A percentile compares a stretch with the other conserved stretches of the same genome.
phyloP scores from a whole-genome alignment of 2,888 invertebrate species.

The Drosophila recens region DNA sequence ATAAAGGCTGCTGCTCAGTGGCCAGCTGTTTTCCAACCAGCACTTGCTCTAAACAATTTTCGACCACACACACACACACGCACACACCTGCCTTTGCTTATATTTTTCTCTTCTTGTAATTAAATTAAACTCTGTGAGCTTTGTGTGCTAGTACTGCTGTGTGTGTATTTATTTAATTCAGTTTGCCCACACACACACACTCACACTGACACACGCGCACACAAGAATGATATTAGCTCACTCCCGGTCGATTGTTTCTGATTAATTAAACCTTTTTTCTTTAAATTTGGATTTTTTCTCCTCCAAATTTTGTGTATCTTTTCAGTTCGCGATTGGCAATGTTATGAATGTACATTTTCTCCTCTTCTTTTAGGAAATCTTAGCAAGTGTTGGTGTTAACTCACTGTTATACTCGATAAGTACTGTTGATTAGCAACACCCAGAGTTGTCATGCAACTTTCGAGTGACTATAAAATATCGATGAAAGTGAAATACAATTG shows the following conservation, averaged over 20 bases:
- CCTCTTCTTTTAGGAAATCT: slow-evolving; percentile 49
- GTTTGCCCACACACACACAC: slow-evolving; percentile 58
- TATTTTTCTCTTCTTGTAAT: slow-evolving; percentile 54
- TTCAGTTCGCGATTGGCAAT: slow-evolving; percentile 68
- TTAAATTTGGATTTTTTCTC: slow-evolving; percentile 36
- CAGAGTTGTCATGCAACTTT: slow-evolving; percentile 2
- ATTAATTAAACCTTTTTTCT: slow-evolving; percentile 24
- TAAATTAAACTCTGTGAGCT: slow-evolving; percentile 63
- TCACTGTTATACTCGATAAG: slow-evolving; percentile 36
- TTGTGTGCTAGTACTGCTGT: slow-evolving; percentile 58
- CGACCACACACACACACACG: slow-evolving; percentile 31
- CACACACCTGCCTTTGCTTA: slow-evolving; percentile 43
- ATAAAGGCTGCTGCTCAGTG: slow-evolving; percentile 29
- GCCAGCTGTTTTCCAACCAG: slow-evolving; percentile 43
- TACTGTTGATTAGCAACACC: background rate
- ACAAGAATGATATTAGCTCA: slow-evolving; percentile 28
- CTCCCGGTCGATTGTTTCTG: slow-evolving; percentile 33
- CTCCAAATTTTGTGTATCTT: slow-evolving; percentile 56
- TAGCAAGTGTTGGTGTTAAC: slow-evolving; percentile 18
- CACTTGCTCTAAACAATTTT: slow-evolving; percentile 48
- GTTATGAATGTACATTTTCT: slow-evolving; percentile 39
- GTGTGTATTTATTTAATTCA: slow-evolving; percentile 45
- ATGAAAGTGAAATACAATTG: too few species aligned
- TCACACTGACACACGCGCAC: slow-evolving; percentile 45
- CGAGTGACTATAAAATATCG: too few species aligned